phyloP scores from a whole-genome alignment of 2,888 invertebrate species.

The Cerceris ruficornis region DNA sequence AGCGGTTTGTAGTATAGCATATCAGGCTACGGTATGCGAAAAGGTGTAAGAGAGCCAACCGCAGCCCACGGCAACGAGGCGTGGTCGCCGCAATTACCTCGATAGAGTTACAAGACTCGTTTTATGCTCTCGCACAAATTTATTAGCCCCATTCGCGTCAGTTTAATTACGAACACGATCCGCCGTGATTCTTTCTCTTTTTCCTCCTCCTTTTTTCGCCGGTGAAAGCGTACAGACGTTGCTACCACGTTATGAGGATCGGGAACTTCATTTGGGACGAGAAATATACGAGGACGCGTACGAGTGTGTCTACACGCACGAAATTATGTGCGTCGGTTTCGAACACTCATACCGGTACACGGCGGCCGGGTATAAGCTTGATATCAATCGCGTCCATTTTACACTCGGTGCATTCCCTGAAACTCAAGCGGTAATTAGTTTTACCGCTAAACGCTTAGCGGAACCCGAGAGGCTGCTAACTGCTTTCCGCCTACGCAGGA shows the following conservation, averaged over 20 bases:
- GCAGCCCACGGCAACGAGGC: conserved; percentile 74
- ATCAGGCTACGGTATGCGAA: conserved; percentile 62
- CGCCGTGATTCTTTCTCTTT: conserved; percentile 63
- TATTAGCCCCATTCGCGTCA: conserved; percentile 78
- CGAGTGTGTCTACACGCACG: not conserved
- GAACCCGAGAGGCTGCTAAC: conserved; percentile 64
- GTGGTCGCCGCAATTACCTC: conserved; percentile 78
- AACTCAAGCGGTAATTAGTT: conserved; percentile 65
- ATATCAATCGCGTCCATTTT: conserved; percentile 59
- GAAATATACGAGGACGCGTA: not conserved
- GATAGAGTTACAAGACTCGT: conserved; percentile 79
- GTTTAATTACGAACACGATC: conserved; percentile 75
- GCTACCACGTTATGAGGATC: conserved; percentile 23
- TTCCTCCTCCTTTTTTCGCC: conserved; percentile 11
- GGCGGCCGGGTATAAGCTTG: not conserved
- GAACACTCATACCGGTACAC: not conserved
- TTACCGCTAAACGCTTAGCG: conserved; percentile 66
- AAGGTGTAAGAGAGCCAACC: conserved; percentile 71
- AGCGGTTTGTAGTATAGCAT: conserved; percentile 45
- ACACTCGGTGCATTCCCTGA: conserved; percentile 50
- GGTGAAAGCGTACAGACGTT: conserved; percentile 35
- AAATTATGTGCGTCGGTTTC: not conserved
- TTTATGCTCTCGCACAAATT: conserved; percentile 76
- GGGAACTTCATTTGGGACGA: conserved; percentile 29
- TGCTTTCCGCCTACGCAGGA: conserved; percentile 62